These are phyloP conservation scores for Cerceris rybyensis DNA, from an alignment of 2,888 invertebrate genomes.

Conservation along the genomic window DNA sequence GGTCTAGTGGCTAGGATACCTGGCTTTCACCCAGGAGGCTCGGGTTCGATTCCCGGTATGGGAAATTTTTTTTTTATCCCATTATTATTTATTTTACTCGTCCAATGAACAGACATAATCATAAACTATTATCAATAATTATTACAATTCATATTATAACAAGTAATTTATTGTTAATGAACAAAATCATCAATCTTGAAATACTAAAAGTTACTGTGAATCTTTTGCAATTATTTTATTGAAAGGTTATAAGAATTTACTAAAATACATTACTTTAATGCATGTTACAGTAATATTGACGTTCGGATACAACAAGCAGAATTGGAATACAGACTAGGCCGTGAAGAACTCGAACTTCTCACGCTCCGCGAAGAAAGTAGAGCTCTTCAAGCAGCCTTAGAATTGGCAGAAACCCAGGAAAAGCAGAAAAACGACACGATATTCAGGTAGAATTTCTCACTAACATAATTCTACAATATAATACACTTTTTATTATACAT, in stretches of 20 bases:
- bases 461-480: not conserved
- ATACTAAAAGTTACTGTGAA: not conserved
- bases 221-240: not conserved
- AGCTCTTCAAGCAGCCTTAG: conserved; percentile 89
- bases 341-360: conserved; percentile 93
- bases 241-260: not conserved
- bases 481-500: not conserved
- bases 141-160: no score
- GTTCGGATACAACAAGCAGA: conserved; percentile 95
- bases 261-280: not conserved
- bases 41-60: conserved; percentile 81
- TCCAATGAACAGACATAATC: not conserved
- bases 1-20: conserved; percentile 86
- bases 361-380: conserved; percentile 93
- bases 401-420: conserved; percentile 83
- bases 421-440: conserved; percentile 83
- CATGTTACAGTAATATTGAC: conserved; percentile 89
- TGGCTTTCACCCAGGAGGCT: conserved; percentile 86
- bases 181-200: not conserved
- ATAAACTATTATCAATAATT: not conserved
- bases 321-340: conserved; percentile 92
- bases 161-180: no score
- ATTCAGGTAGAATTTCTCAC: conserved; percentile 83
- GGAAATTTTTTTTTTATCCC: conserved; percentile 5
- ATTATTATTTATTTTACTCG: not conserved